These are phyloP conservation scores for Andrena hattorfiana DNA, from an alignment of 2,888 invertebrate genomes.

Conservation along the genomic window DNA sequence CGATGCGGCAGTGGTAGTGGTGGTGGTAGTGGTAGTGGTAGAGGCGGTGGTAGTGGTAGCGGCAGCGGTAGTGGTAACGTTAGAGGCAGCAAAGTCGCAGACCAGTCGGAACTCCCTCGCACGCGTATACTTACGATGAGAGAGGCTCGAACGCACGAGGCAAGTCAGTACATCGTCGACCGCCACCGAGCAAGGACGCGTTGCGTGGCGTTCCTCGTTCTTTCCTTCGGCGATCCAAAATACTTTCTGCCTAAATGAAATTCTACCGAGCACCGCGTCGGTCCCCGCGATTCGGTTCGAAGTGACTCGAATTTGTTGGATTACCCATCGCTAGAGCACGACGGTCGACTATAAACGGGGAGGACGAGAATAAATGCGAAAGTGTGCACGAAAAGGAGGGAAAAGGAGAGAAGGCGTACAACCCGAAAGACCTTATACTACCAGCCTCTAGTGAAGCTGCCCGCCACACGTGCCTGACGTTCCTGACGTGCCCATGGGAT, in stretches of 20 bases:
- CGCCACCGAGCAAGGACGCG: conserved; percentile 62
- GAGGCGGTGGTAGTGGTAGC: background rate
- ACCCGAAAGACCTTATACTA: background rate
- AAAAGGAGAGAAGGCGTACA: background rate
- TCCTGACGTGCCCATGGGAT: conserved; percentile 16
- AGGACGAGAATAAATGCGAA: too few relatives aligned
- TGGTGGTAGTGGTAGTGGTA: background rate
- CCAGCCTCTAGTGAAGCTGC: background rate
- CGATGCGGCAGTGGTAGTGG: conserved; percentile 39
- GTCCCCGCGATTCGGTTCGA: background rate
- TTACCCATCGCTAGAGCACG: background rate
- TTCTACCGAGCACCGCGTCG: too few relatives aligned
- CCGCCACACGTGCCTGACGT: conserved; percentile 34
- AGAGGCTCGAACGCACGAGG: conserved; percentile 70
- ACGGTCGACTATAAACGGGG: too few relatives aligned
- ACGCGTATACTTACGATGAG: conserved; percentile 60
- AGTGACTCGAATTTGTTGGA: conserved; percentile 1
- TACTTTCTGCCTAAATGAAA: too few relatives aligned
- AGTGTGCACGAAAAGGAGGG: background rate
- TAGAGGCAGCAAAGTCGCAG: conserved; percentile 49
- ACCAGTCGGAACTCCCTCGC: conserved; percentile 72
- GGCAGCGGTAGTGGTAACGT: conserved; percentile 41
- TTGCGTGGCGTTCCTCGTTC: background rate
- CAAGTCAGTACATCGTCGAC: conserved; percentile 78
- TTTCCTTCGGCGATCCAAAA: background rate